Evolutionary conservation across 2,888 invertebrate species (phyloP).

Genomic region (Ophion slaviceki): DNA sequence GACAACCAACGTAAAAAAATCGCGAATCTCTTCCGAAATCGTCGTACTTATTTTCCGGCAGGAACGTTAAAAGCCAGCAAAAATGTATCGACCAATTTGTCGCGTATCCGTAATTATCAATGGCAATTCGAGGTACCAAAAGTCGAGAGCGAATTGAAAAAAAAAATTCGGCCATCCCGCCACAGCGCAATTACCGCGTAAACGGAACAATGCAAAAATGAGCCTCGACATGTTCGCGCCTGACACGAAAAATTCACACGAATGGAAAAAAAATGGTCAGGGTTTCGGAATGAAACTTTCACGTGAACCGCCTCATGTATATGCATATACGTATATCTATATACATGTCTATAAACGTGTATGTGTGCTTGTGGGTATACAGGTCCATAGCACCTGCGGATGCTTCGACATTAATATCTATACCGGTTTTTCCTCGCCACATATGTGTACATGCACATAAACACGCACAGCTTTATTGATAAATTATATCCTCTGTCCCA

Average conservation of each 20-base stretch:
- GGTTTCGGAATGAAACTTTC: slow-evolving; percentile 1
- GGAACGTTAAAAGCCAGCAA: no score
- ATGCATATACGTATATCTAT: neutral
- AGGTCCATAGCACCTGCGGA: slow-evolving; percentile 64
- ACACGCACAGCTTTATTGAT: slow-evolving; percentile 75
- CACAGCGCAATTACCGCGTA: neutral
- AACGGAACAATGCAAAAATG: neutral
- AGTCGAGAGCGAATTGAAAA: no score
- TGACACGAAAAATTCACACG: neutral
- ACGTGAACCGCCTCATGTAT: neutral
- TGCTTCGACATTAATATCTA: slow-evolving; percentile 67
- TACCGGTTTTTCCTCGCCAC: slow-evolving; percentile 66
- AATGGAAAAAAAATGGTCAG: neutral
- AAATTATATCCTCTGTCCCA: slow-evolving; percentile 76
- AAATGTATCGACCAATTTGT: no score
- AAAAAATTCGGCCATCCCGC: no score
- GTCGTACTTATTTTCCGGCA: no score
- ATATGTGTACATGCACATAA: slow-evolving; percentile 32
- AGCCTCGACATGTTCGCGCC: neutral
- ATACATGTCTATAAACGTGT: neutral
- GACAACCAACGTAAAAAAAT: neutral
- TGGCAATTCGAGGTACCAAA: no score
- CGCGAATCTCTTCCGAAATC: neutral
- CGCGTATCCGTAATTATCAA: no score
- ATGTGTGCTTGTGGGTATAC: neutral